Base-by-base conservation (phyloP, 2,797 vertebrate species). In the Huso huso region DNA sequence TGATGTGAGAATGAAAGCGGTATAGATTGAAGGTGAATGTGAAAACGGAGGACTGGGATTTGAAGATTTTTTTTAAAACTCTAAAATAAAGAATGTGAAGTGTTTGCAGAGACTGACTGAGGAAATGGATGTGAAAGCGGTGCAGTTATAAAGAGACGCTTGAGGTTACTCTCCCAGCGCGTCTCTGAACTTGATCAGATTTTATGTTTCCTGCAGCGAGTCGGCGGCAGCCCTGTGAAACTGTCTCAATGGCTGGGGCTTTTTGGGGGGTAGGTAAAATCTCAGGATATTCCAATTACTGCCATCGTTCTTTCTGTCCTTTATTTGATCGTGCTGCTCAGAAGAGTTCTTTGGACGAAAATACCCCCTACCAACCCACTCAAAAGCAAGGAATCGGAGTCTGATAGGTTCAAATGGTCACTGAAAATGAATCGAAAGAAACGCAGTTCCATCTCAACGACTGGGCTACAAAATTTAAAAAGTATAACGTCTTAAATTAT, bases 171-270 rank as follows among this genome's bases (percentile, higher is more conserved):
- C 23, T 37, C 23, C 2, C 87, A 87, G 74, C 84, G 89, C 86
- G 90, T 86, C 94, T 94, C 90, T 96, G 93, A 97, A 95, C 94
- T 95, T 95, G 94, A 95, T 95, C 93, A 95, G 94, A 95, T 92
- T 92, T 85, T 92, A 78, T 86, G 89, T 90, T 93, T 96, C 94
- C 93, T 93, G 93, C 90, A 91, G 92, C 84, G 93, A 93, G 90
- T 90, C 90, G 89, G 90, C 85, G 90, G 88, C 81, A 85, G 84
- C 86, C 80, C 86, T 88, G 77, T 85, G 84, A 91, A 93, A 86
- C 82, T 81, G 81, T 79, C 85, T 93, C 89, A 91, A 93, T 92
- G 86, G 86, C 79, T 80, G 85, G 83, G 83, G 78, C 84, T 88
- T 82, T 83, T 83, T 79, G 23, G 23, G 23, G 85, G 84, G 83